phyloP scores from a whole-genome alignment of 2,888 invertebrate species.

The Lasioglossum pauxillum region DNA sequence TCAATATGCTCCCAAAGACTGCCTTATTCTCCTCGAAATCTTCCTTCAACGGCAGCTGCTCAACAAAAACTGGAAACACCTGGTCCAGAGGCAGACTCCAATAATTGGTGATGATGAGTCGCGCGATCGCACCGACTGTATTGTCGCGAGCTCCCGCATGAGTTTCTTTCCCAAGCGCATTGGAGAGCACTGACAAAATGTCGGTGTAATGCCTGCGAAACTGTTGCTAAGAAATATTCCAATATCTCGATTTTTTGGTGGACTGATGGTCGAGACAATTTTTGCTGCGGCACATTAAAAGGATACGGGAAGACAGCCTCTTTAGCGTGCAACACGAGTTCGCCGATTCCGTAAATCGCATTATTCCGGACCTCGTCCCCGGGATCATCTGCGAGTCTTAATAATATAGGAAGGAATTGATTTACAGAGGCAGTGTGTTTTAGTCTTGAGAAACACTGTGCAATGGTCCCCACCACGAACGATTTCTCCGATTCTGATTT shows the following conservation, averaged over 20 bases:
- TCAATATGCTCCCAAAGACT: slow-evolving; percentile 88
- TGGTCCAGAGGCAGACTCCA: slow-evolving; percentile 89
- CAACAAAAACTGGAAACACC: slow-evolving; percentile 89
- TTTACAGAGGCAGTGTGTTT: slow-evolving; percentile 87
- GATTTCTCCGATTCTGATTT: slow-evolving; percentile 89
- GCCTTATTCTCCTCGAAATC: slow-evolving; percentile 91
- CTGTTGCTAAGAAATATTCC: slow-evolving; percentile 63
- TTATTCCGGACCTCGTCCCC: slow-evolving; percentile 91
- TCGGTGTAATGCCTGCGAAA: slow-evolving; percentile 87
- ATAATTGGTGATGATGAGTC: slow-evolving; percentile 89
- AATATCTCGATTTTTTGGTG: neutral
- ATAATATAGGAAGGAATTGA: slow-evolving; percentile 88
- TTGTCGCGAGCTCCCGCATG: slow-evolving; percentile 90
- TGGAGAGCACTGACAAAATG: slow-evolving; percentile 89
- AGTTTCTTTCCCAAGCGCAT: slow-evolving; percentile 88
- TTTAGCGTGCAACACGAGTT: slow-evolving; percentile 89
- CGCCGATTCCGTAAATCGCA: slow-evolving; percentile 91
- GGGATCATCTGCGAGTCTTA: slow-evolving; percentile 87
- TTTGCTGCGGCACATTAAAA: slow-evolving; percentile 63
- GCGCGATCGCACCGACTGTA: slow-evolving; percentile 91
- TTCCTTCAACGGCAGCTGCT: slow-evolving; percentile 89
- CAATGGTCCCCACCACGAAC: slow-evolving; percentile 90
- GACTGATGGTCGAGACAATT: neutral
- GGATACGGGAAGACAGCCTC: slow-evolving; percentile 87
- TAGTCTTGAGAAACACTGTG: slow-evolving; percentile 89